These are phyloP conservation scores for Muricea muricata DNA, from an alignment of 92 coral and sea anemone species.

Conservation along the genomic window DNA sequence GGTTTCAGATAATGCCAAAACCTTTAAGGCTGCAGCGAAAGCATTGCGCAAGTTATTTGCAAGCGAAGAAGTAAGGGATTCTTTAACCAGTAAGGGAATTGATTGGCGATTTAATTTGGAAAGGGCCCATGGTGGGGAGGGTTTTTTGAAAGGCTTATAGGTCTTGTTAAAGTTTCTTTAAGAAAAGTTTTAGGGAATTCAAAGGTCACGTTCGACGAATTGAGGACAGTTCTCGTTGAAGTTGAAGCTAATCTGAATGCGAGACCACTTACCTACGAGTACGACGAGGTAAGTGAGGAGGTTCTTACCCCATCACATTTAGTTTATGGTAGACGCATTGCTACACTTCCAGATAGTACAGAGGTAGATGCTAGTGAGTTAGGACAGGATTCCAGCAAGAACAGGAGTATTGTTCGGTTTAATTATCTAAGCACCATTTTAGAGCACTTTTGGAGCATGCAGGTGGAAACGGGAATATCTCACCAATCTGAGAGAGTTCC, in stretches of 20 bases:
- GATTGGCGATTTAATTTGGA: neutral
- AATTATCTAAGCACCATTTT: too few species aligned
- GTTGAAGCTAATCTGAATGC: constrained; percentile 61
- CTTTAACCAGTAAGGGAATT: neutral
- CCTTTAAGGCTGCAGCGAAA: neutral
- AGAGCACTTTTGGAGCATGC: constrained; percentile 59
- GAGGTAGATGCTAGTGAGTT: neutral
- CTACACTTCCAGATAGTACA: neutral
- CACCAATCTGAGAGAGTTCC: constrained; percentile 22
- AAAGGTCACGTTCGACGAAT: constrained; percentile 47
- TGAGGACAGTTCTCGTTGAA: constrained; percentile 60
- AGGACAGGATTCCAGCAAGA: constrained; percentile 33
- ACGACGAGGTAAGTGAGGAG: constrained; percentile 41
- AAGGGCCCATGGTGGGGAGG: constrained; percentile 32
- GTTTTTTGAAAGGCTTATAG: constrained; percentile 16
- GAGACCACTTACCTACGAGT: constrained; percentile 49
- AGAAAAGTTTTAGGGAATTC: constrained; percentile 42
- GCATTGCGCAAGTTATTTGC: neutral
- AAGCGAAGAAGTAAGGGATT: neutral
- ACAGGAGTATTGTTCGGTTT: constrained; percentile 22
- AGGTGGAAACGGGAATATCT: constrained; percentile 40
- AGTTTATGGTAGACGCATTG: neutral
- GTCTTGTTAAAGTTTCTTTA: neutral
- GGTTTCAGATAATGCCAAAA: neutral
- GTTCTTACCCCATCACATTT: constrained; percentile 61